Base-by-base conservation (phyloP, 2,888 invertebrate species). In the Operophtera brumata region DNA sequence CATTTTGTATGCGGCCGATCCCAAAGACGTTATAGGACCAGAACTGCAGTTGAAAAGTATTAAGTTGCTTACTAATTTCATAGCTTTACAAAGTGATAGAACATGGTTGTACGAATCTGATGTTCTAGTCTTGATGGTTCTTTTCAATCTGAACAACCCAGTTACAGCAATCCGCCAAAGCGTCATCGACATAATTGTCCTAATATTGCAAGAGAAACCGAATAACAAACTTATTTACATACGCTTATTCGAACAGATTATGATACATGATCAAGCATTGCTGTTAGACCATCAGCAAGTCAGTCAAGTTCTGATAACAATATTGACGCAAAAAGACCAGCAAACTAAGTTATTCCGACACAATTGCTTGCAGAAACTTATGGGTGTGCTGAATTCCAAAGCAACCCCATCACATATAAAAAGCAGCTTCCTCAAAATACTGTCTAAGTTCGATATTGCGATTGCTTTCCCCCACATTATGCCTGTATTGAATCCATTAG, bases 261-360 rank as follows among this genome's bases (percentile, higher is more conserved):
- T 80, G n/a, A 62, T 71, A 4, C 90, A 92, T 39, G 83, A 82
- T 56, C 82, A 91, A 49, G 95, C 95, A 72, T 84, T 96, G 36
- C 62, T 91, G 26, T 75, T 94, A 58, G 95, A 96, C 67, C 80
- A 91, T 34, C 92, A 94, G 59, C 95, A 95, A 71, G 78, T 94
- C 12, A 85, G 92, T 0, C 80, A 94, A 35, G 84, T 93, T 13
- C 71, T 95, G 1, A 93, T 92, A 61, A 93, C 92, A 9, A 80
- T 94, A 49, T 64, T 95, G 0, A 92, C 91, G 0, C 87, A 91
- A 5, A 90, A 92, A 64, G 86, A 89, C 5, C 77, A 90, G 20
- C 91, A 87, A 0, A 81, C 62, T 36, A 90, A 80, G 65, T 52
- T 79, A 32, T 86, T 89, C 35, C 77, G 77, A 42, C 86, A 83